Evolutionary conservation across 2,113 vertebrate species (phyloP), one percentile per base, ranked within the genome.

Genomic region (Agelaius tricolor): DNA sequence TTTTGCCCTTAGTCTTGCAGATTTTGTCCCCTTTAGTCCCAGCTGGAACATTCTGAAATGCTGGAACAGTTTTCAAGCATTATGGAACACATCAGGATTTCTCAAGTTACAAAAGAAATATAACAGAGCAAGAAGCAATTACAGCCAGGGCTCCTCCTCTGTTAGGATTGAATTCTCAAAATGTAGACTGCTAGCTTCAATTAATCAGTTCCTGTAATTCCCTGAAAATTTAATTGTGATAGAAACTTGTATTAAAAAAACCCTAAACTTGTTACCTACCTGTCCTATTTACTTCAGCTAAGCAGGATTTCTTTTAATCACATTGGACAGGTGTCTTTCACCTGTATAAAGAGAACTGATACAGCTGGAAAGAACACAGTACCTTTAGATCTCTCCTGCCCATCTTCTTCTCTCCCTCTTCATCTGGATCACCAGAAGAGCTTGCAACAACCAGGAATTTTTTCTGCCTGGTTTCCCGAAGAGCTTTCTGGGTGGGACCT

Each of bases 401-500:
- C 59, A 49, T 92, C 57, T 31, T 89, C 75, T 97, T 96, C 92
- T 80, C 47, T 89, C 80, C 82, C 58, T 92, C 74, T 83, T 95
- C 95, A 20, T 27, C 74, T 16, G 57, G 5, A 47, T 67, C 87
- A 44, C 26, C 20, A 9, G 57, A 65, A 49, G 84, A 66, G 15
- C 69, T 89, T 17, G 84, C 90, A 87, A 90, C 57, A 62, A 57
- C 51, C 55, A 39, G 5, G 33, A 73, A n/a, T 77, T 87, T 96
- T 57, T 95, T 88, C 67, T 98, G 95, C 43, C 88, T 97, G 77
- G 91, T 87, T 97, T 97, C 96, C 88, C 7, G 65, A 92, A 98
- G 91, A 84, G 69, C 35, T 88, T 93, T 97, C 74, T 98, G 97
- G 30, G 96, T 95, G 46, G 94, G 92, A 72, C 89, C 94, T 89